Evolutionary conservation across 1,140 invertebrate species (phyloP), one percentile per base, ranked within the genome.

Genomic region (Cherax quadricarinatus): DNA sequence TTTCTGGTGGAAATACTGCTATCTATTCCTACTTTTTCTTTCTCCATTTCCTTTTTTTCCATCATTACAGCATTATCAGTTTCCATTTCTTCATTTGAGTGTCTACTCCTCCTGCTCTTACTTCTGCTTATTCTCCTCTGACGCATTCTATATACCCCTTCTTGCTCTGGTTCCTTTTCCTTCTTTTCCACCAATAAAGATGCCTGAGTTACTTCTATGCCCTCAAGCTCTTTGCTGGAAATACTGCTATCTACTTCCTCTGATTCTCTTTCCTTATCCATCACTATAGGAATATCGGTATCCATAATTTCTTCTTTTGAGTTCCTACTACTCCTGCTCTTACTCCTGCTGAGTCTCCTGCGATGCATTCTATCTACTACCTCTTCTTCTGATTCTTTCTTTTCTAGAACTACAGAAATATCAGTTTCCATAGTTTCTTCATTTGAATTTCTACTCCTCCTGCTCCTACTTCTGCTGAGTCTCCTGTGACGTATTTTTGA

Each of bases 361-460:
- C 60, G 70, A 9, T 78, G 75, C 53, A 24, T 78, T 53, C 48
- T 84, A 24, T 90, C 18, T 24, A 75, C 70, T 18, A 18, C 49
- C 18, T 49, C 66, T 78, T 84, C 78, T n/a, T 78, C 53, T 85
- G 73, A 48, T 48, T 85, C 24, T 7, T 70, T 41, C 81, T 41
- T 21, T 1, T 73, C 41, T 24, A 49, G 3, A 6, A 14, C 24
- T 18, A 30, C 78, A 41, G 73, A 14, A 53, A n/a, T 62, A 48
- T 91, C 90, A 0, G 84, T 91, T 78, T 91, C 90, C 78, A 91
- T 41, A 41, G 2, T 86, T 14, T 78, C 73, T n/a, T 73, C 84
- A n/a, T 73, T 57, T 30, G 90, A 86, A n/a, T 6, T 81, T 53
- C 84, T 91, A 21, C 70, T 75, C 9, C 82, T 75, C 24, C 49